Evolutionary conservation across 2,797 vertebrate species (phyloP).

Genomic region (Denticeps clupeoides): DNA sequence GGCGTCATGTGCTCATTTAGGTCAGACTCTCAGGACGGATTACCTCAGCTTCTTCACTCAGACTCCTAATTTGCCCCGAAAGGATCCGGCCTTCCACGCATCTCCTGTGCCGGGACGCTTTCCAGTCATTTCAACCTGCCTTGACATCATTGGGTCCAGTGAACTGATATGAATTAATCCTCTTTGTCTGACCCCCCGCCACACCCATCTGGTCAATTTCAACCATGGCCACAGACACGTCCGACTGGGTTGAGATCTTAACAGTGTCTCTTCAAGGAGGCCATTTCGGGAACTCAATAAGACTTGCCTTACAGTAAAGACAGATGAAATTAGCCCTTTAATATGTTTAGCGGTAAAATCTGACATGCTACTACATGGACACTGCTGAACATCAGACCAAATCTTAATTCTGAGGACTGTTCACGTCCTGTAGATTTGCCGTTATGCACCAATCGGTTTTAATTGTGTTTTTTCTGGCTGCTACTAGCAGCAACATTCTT

Average conservation of each 20-base stretch:
- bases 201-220: slow-evolving; percentile 33
- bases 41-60: slow-evolving; percentile 12
- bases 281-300: no score
- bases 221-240: slow-evolving; percentile 26
- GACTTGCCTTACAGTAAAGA: no score
- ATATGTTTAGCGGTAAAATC: no score
- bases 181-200: slow-evolving; percentile 22
- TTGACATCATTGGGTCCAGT: slow-evolving; percentile 21
- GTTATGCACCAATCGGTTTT: no score
- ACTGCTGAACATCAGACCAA: no score
- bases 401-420: no score
- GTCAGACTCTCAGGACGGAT: slow-evolving; percentile 20
- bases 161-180: slow-evolving; percentile 28
- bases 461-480: no score
- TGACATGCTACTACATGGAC: no score
- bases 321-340: no score
- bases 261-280: not conserved
- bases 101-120: slow-evolving; percentile 3
- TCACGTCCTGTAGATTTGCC: no score
- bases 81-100: slow-evolving; percentile 15
- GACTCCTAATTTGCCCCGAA: slow-evolving; percentile 21
- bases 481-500: no score
- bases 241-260: not conserved
- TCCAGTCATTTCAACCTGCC: slow-evolving; percentile 18
- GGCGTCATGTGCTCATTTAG: slow-evolving; percentile 10